phyloP scores from a whole-genome alignment of 2,113 vertebrate species.

The Nycticryphes semicollaris region DNA sequence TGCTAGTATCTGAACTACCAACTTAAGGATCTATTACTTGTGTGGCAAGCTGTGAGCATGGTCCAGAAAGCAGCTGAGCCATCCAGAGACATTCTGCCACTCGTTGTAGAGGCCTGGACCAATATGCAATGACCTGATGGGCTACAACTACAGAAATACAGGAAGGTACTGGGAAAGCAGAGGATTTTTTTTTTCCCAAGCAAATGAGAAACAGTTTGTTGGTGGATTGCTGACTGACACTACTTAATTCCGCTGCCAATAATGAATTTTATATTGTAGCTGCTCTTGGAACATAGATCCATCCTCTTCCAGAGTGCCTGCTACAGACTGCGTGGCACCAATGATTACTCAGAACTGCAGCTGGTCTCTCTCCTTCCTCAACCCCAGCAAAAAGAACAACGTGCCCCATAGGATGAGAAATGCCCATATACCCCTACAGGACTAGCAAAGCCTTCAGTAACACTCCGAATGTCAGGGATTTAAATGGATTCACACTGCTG shows the following conservation, averaged over 20 bases:
- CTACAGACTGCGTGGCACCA: neutral
- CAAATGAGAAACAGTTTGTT: neutral
- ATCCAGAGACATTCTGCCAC: neutral
- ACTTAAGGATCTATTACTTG: neutral
- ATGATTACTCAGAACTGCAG: neutral
- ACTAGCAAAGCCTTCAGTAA: rapidly evolving
- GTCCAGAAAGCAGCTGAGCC: neutral
- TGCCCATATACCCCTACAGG: rapidly evolving
- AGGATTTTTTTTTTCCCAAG: neutral
- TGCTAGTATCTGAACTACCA: neutral
- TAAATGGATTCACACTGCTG: neutral
- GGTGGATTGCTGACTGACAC: neutral
- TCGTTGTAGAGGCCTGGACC: neutral
- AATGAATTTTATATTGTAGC: neutral
- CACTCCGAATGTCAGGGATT: neutral
- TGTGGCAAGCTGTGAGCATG: neutral
- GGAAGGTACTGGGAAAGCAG: neutral
- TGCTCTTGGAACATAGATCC: neutral
- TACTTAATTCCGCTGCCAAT: neutral
- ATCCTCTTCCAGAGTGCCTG: neutral
- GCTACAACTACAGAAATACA: neutral
- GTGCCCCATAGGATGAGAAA: neutral
- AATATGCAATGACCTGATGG: rapidly evolving
- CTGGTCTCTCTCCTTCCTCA: neutral
- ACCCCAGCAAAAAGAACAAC: neutral